Evolutionary conservation across 1,140 invertebrate species (phyloP).

Genomic region (Diorhabda elongata): DNA sequence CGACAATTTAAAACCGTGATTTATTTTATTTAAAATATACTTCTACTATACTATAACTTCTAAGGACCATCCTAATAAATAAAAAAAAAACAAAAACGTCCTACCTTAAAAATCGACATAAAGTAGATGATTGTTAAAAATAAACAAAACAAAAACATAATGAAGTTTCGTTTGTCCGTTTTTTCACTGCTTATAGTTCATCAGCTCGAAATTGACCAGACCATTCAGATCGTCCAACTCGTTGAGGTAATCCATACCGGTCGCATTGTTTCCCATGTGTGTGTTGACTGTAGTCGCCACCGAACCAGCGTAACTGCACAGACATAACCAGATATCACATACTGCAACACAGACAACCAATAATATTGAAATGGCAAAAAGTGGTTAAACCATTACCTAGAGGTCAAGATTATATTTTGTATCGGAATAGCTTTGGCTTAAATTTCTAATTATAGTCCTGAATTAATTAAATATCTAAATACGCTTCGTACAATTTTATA

Average conservation of each 20-base stretch:
- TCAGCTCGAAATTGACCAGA: constrained; percentile 42
- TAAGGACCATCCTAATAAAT: constrained; percentile 2
- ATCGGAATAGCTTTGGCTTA: too few relatives aligned
- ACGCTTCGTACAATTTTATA: too few relatives aligned
- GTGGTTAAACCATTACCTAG: too few relatives aligned
- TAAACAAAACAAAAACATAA: constrained; percentile 1
- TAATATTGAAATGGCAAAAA: constrained; percentile 16
- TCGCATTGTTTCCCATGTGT: constrained; percentile 36
- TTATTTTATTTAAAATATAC: too few relatives aligned
- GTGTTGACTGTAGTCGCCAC: constrained; percentile 37
- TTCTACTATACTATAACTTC: neutral
- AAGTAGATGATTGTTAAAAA: constrained; percentile 5
- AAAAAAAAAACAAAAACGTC: constrained; percentile 9
- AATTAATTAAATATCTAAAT: too few relatives aligned
- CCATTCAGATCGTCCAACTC: constrained; percentile 50
- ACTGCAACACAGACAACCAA: constrained; percentile 46
- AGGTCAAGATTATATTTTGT: too few relatives aligned
- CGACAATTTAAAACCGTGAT: too few relatives aligned
- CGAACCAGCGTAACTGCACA: constrained; percentile 46
- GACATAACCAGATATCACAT: constrained; percentile 52
- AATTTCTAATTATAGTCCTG: too few relatives aligned
- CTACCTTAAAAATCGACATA: constrained; percentile 6
- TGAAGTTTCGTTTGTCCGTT: neutral
- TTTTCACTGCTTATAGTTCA: constrained; percentile 33
- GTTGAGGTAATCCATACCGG: constrained; percentile 51